Percentiles rank a stretch among this genome's conserved stretches.
Conservation (phyloP, 2,797 vertebrate genomes). For the Acipenser transmontanus region DNA sequence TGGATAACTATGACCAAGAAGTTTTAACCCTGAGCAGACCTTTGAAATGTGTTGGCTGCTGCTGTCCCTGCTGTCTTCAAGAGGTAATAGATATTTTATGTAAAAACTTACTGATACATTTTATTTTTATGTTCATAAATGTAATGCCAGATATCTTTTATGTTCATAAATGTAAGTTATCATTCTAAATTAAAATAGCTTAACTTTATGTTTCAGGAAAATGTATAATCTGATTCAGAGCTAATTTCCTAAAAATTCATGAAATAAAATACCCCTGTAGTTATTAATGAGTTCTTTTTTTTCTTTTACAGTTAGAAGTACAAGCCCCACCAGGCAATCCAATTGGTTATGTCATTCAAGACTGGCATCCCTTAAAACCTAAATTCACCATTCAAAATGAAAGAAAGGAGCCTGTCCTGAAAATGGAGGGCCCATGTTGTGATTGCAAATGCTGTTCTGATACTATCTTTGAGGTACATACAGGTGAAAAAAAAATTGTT, state of each 20-base stretch:
- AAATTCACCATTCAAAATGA: conserved; percentile 68
- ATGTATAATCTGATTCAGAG: neutral
- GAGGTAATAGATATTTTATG: conserved; percentile 45
- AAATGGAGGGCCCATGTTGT: conserved; percentile 59
- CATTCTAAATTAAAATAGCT: neutral
- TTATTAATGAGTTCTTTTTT: neutral
- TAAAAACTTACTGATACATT: neutral
- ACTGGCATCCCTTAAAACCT: conserved; percentile 63
- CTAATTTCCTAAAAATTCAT: neutral
- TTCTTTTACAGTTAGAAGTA: conserved; percentile 61
- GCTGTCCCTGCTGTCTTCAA: conserved; percentile 72
- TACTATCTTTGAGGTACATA: conserved; percentile 65
- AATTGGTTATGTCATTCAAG: conserved; percentile 64
- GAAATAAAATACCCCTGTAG: neutral
- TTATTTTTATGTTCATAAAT: neutral
- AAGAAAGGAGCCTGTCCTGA: conserved; percentile 46
- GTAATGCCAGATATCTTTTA: neutral
- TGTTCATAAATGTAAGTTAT: neutral
- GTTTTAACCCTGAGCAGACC: conserved; percentile 57
- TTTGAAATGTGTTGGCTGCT: conserved; percentile 52
- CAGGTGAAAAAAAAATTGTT: neutral
- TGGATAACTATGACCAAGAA: conserved; percentile 61
- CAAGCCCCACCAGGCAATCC: conserved; percentile 64
- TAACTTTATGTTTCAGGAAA: neutral
- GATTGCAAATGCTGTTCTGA: conserved; percentile 62